Percentiles rank a stretch among this genome's conserved stretches.
These are phyloP conservation scores for Colius striatus DNA, from an alignment of 2,113 vertebrate genomes.

Conservation along the genomic window DNA sequence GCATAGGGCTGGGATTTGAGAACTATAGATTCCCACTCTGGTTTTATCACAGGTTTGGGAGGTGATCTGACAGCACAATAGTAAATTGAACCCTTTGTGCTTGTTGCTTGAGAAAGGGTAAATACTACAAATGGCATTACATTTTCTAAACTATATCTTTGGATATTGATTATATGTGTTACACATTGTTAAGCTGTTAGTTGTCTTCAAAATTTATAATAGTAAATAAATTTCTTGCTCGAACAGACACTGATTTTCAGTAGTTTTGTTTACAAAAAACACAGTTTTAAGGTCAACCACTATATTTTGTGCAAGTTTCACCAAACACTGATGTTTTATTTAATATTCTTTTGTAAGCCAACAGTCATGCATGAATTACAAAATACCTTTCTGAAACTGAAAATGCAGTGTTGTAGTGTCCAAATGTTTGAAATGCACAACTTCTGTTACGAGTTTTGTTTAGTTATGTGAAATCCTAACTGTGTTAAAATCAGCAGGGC, in stretches of 20 bases:
- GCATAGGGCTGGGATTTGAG: background rate
- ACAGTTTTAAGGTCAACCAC: background rate
- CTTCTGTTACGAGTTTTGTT: conserved; percentile 13
- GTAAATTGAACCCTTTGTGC: background rate
- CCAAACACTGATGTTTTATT: background rate
- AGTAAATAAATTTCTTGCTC: background rate
- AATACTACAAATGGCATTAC: background rate
- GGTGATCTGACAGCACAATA: background rate
- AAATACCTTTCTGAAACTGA: conserved; percentile 26
- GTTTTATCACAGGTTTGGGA: background rate
- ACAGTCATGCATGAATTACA: background rate
- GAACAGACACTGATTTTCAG: background rate
- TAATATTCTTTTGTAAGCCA: background rate
- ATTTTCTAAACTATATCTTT: background rate
- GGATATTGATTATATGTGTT: background rate
- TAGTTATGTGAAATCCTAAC: conserved; percentile 35
- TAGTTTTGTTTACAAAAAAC: background rate
- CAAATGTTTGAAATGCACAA: conserved; percentile 24
- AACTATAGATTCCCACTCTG: background rate
- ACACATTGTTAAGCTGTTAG: background rate
- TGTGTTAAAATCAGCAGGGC: conserved; percentile 30
- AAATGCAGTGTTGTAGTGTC: background rate
- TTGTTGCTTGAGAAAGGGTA: background rate
- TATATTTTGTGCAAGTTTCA: background rate
- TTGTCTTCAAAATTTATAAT: background rate